Evolutionary conservation across 1,140 invertebrate genomes (phyloP), one percentile per base, ranked within the genome.

Genomic region (Tetramorium simillimum): DNA sequence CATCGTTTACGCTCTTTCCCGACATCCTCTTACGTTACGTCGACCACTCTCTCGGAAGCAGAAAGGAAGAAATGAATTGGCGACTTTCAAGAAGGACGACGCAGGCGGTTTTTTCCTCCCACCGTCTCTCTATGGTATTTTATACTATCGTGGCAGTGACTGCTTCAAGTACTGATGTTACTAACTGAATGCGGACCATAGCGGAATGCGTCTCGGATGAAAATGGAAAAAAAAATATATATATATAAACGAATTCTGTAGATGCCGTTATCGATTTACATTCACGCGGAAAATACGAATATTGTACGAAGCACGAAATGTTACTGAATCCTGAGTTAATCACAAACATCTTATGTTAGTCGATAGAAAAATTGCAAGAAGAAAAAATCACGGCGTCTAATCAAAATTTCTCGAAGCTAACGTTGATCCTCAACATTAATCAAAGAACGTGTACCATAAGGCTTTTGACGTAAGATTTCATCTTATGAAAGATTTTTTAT

Each of bases 11-110:
- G n/a, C 69, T 73, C 53, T 21, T 73, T 60, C n/a, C n/a, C 40
- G 40, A 81, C 49, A 60, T 53, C 51, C 76, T 67, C 46, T 86
- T 70, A 82, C 53, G n/a, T 60, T 60, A 81, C 76, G 16, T 67
- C 40, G 62, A 81, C 63, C 18, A 10, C 18, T 73, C 67, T 72
- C 10, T 28, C 40, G 24, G 18, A 84, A 62, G 40, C n/a, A 84
- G 28, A 84, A 84, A 84, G 69, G 40, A 60, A 84, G 69, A 84
- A 84, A 84, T 75, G 56, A 84, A 84, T 60, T 60, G 80, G 53
- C 40, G 80, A 84, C 69, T 84, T 84, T 73, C 43, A 75, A 84
- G 40, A 84, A 43, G 69, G 28, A 73, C 72, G 69, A 84, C 24
- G 80, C 56, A 58, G 56, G 16, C 9, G 1, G 40, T 46, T 73